These are phyloP conservation scores for Oxytorus armatus DNA, from an alignment of 2,888 invertebrate species.

Conservation along the genomic window DNA sequence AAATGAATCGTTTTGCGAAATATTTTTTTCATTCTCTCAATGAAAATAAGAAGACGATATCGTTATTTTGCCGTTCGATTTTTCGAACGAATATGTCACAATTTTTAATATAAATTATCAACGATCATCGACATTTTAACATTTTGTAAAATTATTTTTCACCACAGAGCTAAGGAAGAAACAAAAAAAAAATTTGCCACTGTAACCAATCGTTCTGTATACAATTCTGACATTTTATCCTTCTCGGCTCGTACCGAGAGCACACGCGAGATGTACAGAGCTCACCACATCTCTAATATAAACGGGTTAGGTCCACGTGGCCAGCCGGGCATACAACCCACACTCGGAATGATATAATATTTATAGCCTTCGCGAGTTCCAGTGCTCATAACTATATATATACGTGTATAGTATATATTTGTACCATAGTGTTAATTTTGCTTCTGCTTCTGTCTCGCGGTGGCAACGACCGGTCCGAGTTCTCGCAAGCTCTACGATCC, in stretches of 20 bases:
- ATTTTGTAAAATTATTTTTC: background rate
- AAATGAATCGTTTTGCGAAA: too few species aligned
- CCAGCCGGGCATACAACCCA: conserved; percentile 39
- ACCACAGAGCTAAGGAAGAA: background rate
- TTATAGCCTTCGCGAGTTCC: conserved; percentile 60
- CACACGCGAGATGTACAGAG: background rate
- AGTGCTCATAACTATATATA: conserved; percentile 26
- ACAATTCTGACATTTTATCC: conserved; percentile 10
- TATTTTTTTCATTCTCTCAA: too few species aligned
- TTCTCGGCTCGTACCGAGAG: background rate
- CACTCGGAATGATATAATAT: conserved; percentile 68
- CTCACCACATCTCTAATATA: conserved; percentile 45
- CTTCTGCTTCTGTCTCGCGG: conserved; percentile 57
- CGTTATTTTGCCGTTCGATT: too few species aligned
- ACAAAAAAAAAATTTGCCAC: background rate
- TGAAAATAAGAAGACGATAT: too few species aligned
- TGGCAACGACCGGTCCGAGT: conserved; percentile 64
- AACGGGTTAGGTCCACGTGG: conserved; percentile 62
- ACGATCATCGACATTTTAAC: background rate
- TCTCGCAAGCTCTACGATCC: conserved; percentile 57
- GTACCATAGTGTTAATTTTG: conserved; percentile 34
- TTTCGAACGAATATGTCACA: too few species aligned
- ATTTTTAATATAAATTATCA: too few species aligned
- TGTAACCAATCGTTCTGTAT: background rate
- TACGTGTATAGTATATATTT: conserved; percentile 9